Conservation (phyloP, 1,140 invertebrate species). For the Megathymus violae region DNA sequence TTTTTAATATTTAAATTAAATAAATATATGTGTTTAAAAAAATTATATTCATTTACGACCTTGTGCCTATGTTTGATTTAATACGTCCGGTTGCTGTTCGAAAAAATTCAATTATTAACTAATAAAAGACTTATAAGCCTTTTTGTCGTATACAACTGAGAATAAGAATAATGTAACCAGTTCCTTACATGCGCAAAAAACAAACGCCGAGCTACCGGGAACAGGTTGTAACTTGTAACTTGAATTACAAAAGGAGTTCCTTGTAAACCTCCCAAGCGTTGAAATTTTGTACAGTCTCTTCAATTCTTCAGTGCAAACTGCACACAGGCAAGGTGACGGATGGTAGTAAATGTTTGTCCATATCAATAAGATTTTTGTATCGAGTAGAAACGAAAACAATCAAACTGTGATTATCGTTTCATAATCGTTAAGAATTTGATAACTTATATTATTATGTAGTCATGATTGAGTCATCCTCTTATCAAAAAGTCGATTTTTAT, state of each 20-base stretch:
- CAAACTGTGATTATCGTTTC: no score
- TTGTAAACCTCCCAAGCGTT: slow-evolving; percentile 30
- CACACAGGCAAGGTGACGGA: not conserved
- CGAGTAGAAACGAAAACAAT: no score
- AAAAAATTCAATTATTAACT: not conserved
- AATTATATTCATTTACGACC: no score
- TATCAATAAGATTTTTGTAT: not conserved
- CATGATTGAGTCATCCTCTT: no score
- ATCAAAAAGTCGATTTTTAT: no score
- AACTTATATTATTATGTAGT: no score
- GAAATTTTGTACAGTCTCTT: slow-evolving; percentile 11
- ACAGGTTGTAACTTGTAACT: slow-evolving; percentile 33
- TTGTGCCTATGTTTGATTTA: not conserved
- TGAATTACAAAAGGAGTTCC: slow-evolving; percentile 35
- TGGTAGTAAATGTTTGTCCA: not conserved
- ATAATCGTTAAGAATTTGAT: no score
- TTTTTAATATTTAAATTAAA: no score
- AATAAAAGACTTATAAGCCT: not conserved
- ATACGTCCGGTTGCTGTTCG: no score
- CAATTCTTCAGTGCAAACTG: slow-evolving; percentile 5
- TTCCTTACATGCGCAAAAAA: slow-evolving; percentile 26
- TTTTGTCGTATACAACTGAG: not conserved
- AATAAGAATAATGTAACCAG: slow-evolving; percentile 33
- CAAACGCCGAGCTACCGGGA: slow-evolving; percentile 12
- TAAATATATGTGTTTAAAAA: no score